Base-by-base conservation (phyloP, 2,888 invertebrate genomes). In the Leptothorax acervorum region DNA sequence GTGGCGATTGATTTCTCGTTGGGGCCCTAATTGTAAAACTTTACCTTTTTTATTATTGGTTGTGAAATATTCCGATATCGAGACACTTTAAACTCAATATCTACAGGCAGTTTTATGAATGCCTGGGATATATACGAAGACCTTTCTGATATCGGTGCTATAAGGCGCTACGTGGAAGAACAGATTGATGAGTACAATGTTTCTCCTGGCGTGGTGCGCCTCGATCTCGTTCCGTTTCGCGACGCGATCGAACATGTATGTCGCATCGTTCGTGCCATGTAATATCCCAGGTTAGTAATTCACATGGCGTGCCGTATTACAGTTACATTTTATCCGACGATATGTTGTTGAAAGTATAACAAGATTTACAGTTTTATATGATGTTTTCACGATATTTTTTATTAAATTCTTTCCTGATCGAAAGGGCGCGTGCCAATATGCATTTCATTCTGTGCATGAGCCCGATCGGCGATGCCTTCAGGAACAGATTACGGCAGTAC, bases 231-330 rank as follows among this genome's bases (percentile, higher is more conserved):
- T 8, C 96, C 98, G 84, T 98, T 98, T 95, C 97, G 96, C 90
- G 98, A 98, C 93, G 98, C 98, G 12, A 97, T 98, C 63, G 97
- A 98, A 91, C 98, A 98, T 94, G 96, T 98, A 79, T 97, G 97
- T 85, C 96, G 98, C 87, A 97, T 98, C 85, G 97, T 97, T 39
- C n/a, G n/a, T n/a, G n/a, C 96, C 96, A 98, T 63, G 97, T 98
- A 48, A 96, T 98, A 82, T 97, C 98, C 0, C 98, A 96, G 93
- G 94, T 94, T 68, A 63, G 86, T 70, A 76, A 84, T 71, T 57
- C 74, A 18, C 53, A 12, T 39, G 39, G 28, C 60, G 71, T 78
- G 39, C n/a, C 6, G 1, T 5, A 55, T 68, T 51, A 71, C 39
- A 39, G 31, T 68, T 51, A 71, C 48, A 28, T 39, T 81, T 28